These are phyloP conservation scores for Circaetus gallicus DNA, from an alignment of 2,113 vertebrate genomes.

Conservation along the genomic window DNA sequence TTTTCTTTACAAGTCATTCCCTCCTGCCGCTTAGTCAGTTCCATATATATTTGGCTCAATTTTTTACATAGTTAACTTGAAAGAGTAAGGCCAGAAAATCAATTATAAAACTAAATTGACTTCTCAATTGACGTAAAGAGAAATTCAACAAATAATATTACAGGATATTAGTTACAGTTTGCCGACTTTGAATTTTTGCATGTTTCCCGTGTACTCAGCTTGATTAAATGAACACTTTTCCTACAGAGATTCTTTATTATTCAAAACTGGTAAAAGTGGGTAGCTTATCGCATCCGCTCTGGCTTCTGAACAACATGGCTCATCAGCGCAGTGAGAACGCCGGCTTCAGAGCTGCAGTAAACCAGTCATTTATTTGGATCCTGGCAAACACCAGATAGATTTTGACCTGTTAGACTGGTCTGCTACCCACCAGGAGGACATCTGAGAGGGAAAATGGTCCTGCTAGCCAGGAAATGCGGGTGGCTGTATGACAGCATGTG, in stretches of 20 bases:
- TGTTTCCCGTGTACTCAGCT: slow-evolving; percentile 9
- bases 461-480: neutral
- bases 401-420: neutral
- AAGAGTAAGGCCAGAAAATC: slow-evolving; percentile 66
- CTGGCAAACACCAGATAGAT: neutral
- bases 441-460: neutral
- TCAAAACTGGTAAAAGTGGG: neutral
- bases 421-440: neutral
- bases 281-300: neutral
- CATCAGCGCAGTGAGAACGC: neutral
- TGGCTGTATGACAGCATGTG: neutral
- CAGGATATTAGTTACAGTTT: slow-evolving; percentile 65
- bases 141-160: slow-evolving; percentile 66
- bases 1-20: slow-evolving; percentile 4
- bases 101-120: slow-evolving; percentile 68
- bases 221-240: slow-evolving; percentile 49
- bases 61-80: slow-evolving; percentile 60
- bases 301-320: neutral
- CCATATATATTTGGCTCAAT: slow-evolving; percentile 34
- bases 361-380: neutral
- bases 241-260: slow-evolving; percentile 31
- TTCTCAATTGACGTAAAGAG: slow-evolving; percentile 64
- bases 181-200: slow-evolving; percentile 32
- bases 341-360: neutral
- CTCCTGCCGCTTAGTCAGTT: slow-evolving; percentile 28